Evolutionary conservation across 1,140 invertebrate species (phyloP).

Genomic region (Tetragnatha versicolor): DNA sequence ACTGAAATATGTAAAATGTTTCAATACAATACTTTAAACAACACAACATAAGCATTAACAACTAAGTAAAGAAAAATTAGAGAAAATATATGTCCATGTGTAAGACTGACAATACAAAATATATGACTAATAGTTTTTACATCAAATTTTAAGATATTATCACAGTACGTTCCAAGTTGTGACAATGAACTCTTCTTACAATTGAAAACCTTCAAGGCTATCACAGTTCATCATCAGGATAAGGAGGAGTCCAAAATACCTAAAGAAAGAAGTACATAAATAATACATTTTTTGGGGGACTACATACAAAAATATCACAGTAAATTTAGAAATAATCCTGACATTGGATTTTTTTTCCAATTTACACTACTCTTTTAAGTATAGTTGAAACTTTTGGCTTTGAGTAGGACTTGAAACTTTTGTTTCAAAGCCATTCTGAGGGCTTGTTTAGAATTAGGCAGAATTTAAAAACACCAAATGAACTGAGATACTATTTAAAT

Average conservation of each 20-base stretch:
- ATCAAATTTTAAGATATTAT: slow-evolving; percentile 44
- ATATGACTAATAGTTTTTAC: slow-evolving; percentile 42
- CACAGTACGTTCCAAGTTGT: slow-evolving; percentile 38
- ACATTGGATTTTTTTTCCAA: too few relatives aligned
- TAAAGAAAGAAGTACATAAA: neutral
- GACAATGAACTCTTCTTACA: slow-evolving; percentile 17
- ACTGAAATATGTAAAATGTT: slow-evolving; percentile 1
- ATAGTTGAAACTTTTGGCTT: too few relatives aligned
- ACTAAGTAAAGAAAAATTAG: neutral
- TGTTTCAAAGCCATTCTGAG: too few relatives aligned
- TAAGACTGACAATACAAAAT: slow-evolving; percentile 15
- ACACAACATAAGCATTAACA: neutral
- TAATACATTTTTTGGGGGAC: neutral
- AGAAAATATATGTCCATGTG: neutral
- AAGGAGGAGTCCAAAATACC: slow-evolving; percentile 44
- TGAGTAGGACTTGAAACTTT: too few relatives aligned
- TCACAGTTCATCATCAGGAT: slow-evolving; percentile 48
- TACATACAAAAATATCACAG: neutral
- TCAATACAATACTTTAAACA: neutral
- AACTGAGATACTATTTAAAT: too few relatives aligned
- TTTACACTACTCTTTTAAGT: too few relatives aligned
- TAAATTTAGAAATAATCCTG: neutral
- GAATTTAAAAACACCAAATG: too few relatives aligned
- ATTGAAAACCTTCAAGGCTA: slow-evolving; percentile 11
- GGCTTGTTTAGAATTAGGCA: too few relatives aligned